Conservation (phyloP, 2,113 vertebrate genomes). For the Peromyscus polionotus region DNA sequence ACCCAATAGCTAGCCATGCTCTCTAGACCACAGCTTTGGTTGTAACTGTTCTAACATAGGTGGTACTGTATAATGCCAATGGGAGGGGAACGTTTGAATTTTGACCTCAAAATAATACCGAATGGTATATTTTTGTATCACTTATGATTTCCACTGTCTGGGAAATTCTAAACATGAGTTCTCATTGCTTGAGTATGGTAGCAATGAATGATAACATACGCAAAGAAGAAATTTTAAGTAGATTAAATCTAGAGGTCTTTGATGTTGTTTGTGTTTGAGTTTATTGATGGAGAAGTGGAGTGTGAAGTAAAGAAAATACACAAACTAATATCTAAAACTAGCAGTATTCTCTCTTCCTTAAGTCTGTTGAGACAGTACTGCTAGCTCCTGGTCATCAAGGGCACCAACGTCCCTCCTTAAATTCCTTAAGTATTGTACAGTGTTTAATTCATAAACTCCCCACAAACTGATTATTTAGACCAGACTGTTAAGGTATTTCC, state of each 20-base stretch:
- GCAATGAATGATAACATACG: neutral
- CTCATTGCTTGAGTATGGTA: conserved; percentile 15
- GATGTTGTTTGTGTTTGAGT: neutral
- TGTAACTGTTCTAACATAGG: neutral
- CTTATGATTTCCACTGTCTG: neutral
- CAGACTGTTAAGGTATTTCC: neutral
- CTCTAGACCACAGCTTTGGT: neutral
- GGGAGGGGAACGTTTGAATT: neutral
- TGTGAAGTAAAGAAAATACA: neutral
- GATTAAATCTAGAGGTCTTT: neutral
- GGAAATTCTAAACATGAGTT: conserved; percentile 20
- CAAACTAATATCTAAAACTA: neutral
- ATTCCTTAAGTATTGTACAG: neutral
- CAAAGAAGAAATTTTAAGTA: conserved; percentile 19
- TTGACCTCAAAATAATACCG: conserved; percentile 3
- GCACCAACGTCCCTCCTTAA: neutral
- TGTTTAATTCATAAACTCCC: neutral
- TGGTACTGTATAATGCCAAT: neutral
- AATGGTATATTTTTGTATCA: conserved; percentile 8
- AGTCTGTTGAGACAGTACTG: neutral
- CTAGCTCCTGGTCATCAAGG: conserved; percentile 30
- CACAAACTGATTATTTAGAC: neutral
- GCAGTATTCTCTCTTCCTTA: no score
- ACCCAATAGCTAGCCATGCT: neutral
- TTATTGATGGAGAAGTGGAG: neutral